Base-by-base conservation (phyloP, 2,888 invertebrate genomes). In the Synanthedon formicaeformis region DNA sequence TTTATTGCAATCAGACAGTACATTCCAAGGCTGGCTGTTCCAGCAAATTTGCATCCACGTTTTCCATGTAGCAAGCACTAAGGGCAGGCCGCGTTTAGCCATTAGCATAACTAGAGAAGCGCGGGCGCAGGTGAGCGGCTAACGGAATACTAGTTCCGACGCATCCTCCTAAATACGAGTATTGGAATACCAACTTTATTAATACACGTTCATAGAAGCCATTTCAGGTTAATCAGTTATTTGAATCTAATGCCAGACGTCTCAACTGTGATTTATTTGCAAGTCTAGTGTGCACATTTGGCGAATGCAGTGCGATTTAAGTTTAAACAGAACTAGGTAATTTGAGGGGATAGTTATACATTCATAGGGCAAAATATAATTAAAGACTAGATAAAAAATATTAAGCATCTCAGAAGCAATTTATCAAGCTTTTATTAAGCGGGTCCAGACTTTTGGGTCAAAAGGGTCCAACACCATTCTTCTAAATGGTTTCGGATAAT, bases 51-150 rank as follows among this genome's bases (percentile, higher is more conserved):
- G 14, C 45, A 14, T 45, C 45, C 45, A n/a, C 14, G 45, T 45
- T 45, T 14, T 45, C 45, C 14, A 45, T 45, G 45, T 45, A 45
- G 13, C 45, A 45, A 45, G 45, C 45, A 45, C 14, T 45, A 45
- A 45, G 45, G 45, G 45, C 45, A 45, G 14, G 45, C 45, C 45
- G 45, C 45, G 16, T 70, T 75, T 67, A 70, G 64, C 78, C 71
- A 83, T 86, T 85, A 83, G 79, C 85, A 85, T 85, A 84, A 83
- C 84, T 78, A 81, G 80, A 81, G 82, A 83, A 77, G 82, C 78
- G 78, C 81, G 73, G 70, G 77, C 83, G 78, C 83, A 84, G 83
- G 81, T 84, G 84, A 85, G 72, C 80, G 77, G 60, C 70, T 85
- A 85, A 87, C 86, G 86, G 86, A 73, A 82, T 75, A 69, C 71